These are phyloP conservation scores for Sander vitreus DNA, from an alignment of 2,113 vertebrate genomes.

Conservation along the genomic window DNA sequence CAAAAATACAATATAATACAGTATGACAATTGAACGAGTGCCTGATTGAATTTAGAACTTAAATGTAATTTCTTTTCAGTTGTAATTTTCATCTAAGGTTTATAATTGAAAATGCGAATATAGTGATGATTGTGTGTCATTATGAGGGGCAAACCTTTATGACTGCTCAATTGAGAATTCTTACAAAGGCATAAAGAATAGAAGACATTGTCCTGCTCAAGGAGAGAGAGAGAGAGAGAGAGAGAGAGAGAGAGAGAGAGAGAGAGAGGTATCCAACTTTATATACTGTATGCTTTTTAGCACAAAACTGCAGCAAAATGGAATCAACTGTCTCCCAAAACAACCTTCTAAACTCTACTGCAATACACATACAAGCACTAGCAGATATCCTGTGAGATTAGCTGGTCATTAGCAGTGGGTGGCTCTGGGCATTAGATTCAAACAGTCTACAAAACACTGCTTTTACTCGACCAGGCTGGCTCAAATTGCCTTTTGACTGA, in stretches of 20 bases:
- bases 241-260: slow-evolving; percentile 7
- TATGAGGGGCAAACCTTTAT: slow-evolving; percentile 39
- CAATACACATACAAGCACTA: not conserved
- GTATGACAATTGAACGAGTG: slow-evolving; percentile 21
- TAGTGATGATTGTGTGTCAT: slow-evolving; percentile 18
- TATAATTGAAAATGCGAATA: slow-evolving; percentile 41
- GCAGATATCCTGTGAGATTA: slow-evolving; percentile 51
- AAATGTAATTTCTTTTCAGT: slow-evolving; percentile 34
- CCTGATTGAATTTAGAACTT: slow-evolving; percentile 52
- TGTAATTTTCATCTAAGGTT: slow-evolving; percentile 39
- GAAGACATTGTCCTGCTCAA: slow-evolving; percentile 28
- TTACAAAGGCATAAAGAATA: slow-evolving; percentile 12
- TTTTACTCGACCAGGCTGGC: slow-evolving; percentile 20
- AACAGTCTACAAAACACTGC: slow-evolving; percentile 12
- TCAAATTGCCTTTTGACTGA: slow-evolving; percentile 42
- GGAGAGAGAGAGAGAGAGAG: slow-evolving; percentile 49
- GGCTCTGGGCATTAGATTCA: slow-evolving; percentile 26
- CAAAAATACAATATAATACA: slow-evolving; percentile 6
- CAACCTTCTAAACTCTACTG: no score
- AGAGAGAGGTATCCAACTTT: slow-evolving; percentile 2
- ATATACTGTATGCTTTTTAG: slow-evolving; percentile 3
- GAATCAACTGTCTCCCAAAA: no score
- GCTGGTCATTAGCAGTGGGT: slow-evolving; percentile 42
- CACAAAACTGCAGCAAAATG: not conserved
- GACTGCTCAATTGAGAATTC: slow-evolving; percentile 28